Evolutionary conservation across 2,797 vertebrate genomes (phyloP).

Genomic region (Gambelia wislizenii): DNA sequence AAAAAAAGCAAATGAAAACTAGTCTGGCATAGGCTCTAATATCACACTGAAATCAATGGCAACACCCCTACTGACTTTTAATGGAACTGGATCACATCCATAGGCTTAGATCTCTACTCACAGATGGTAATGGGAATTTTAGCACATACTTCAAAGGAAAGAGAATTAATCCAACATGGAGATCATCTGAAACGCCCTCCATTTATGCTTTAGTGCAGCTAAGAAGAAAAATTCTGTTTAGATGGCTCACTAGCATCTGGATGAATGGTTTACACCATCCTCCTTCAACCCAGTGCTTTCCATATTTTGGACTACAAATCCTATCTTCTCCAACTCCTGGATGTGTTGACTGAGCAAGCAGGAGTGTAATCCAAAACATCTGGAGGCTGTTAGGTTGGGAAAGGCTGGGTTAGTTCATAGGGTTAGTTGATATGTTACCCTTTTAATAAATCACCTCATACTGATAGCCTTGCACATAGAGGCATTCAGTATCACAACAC

Average conservation of each 20-base stretch:
- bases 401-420: background rate
- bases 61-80: slow-evolving; percentile 6
- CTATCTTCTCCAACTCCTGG: background rate
- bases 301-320: background rate
- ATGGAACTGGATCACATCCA: slow-evolving; percentile 26
- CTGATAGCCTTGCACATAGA: background rate
- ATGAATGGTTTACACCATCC: background rate
- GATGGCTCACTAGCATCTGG: background rate
- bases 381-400: background rate
- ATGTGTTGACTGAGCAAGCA: background rate
- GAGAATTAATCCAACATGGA: background rate
- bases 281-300: background rate
- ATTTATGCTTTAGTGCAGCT: background rate
- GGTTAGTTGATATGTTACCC: background rate
- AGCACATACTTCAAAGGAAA: slow-evolving; percentile 11
- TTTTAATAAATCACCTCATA: background rate
- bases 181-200: slow-evolving; percentile 2
- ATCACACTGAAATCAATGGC: slow-evolving; percentile 12
- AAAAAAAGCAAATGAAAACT: background rate
- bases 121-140: slow-evolving; percentile 13
- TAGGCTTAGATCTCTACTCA: background rate
- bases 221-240: background rate
- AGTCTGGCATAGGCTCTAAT: background rate
- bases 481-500: background rate
- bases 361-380: background rate